phyloP scores from a whole-genome alignment of 2,797 vertebrate species.

The Chelon labrosus region DNA sequence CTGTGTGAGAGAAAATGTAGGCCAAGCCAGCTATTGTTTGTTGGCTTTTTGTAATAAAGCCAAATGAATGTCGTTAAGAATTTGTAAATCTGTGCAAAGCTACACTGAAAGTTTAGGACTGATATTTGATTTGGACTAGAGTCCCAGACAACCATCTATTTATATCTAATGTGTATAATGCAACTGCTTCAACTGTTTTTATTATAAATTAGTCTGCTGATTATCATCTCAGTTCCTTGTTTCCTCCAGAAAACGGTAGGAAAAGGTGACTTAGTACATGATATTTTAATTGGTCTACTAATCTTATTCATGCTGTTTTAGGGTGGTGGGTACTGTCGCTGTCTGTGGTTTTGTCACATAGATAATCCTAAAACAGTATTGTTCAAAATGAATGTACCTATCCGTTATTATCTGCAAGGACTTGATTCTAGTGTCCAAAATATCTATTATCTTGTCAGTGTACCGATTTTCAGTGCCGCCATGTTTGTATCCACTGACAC shows the following conservation, averaged over 20 bases:
- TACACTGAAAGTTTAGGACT: slow-evolving; percentile 9
- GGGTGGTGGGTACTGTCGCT: too few species aligned
- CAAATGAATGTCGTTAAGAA: slow-evolving; percentile 4
- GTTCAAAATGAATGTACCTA: neutral
- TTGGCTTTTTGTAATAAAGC: slow-evolving; percentile 24
- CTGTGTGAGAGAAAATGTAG: slow-evolving; percentile 50
- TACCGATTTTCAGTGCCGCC: neutral
- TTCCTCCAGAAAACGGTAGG: too few species aligned
- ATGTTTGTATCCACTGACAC: too few species aligned
- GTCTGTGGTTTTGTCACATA: neutral
- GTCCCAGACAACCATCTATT: neutral
- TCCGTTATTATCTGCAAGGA: too few species aligned
- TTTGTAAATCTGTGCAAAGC: slow-evolving; percentile 16
- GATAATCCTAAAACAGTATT: neutral
- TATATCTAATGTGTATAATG: neutral
- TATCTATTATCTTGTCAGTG: neutral
- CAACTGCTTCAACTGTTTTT: too few species aligned
- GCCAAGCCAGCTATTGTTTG: slow-evolving; percentile 46
- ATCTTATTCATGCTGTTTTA: too few species aligned
- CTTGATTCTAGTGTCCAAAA: neutral
- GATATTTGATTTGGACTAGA: neutral
- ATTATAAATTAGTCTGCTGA: too few species aligned
- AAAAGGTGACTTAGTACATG: too few species aligned
- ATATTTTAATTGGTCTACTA: too few species aligned
- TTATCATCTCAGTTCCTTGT: too few species aligned